Evolutionary conservation across 1,140 invertebrate species (phyloP).

Genomic region (Archivesica marissinica): DNA sequence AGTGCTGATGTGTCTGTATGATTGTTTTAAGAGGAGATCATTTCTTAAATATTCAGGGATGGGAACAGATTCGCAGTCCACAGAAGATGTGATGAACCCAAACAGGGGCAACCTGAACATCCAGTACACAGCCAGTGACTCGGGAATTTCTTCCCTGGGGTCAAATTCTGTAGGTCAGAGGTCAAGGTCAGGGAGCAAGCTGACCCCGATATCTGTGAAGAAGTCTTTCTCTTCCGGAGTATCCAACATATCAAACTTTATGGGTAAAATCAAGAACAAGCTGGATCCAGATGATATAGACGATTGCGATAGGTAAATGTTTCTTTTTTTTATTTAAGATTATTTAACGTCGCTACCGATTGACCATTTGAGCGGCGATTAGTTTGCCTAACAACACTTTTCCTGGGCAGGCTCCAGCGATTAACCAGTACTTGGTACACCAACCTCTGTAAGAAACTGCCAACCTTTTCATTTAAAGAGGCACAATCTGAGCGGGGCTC

Average conservation of each 20-base stretch:
- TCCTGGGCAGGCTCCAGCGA: no score
- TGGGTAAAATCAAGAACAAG: conserved; percentile 78
- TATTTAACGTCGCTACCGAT: no score
- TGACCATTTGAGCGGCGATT: no score
- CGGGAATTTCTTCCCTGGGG: conserved; percentile 59
- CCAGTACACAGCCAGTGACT: conserved; percentile 59
- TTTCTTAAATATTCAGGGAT: no score
- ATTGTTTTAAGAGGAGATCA: no score
- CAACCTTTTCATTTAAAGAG: no score
- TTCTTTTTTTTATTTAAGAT: no score
- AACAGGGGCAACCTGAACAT: not conserved
- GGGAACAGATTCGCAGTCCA: conserved; percentile 38
- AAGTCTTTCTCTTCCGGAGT: conserved; percentile 78
- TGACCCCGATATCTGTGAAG: conserved; percentile 69
- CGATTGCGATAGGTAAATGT: conserved; percentile 61
- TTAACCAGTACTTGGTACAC: no score
- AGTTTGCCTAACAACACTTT: no score
- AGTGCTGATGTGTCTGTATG: no score
- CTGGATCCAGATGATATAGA: conserved; percentile 79
- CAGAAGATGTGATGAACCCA: conserved; percentile 10
- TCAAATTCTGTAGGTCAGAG: conserved; percentile 27
- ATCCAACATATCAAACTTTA: conserved; percentile 76
- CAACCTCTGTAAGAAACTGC: no score
- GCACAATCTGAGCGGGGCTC: no score
- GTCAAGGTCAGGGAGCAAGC: conserved; percentile 59